phyloP scores from a whole-genome alignment of 2,797 vertebrate genomes.

The Clamator glandarius region DNA sequence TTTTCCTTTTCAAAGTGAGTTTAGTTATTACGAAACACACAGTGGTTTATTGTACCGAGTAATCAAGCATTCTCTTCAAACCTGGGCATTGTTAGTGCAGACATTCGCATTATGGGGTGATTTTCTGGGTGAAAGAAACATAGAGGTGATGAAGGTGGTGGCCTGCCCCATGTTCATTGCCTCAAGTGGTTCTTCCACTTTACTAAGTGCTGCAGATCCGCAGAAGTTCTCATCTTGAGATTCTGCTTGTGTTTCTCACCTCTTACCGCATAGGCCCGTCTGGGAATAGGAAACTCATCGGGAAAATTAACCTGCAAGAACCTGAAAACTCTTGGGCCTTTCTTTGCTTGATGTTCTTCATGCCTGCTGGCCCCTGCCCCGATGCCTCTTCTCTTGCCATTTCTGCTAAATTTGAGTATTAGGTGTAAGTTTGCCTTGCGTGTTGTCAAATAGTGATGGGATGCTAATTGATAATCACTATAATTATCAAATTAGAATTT shows the following conservation, averaged over 20 bases:
- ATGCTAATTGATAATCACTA: slow-evolving; percentile 55
- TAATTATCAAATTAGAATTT: slow-evolving; percentile 51
- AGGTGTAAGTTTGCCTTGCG: slow-evolving; percentile 17
- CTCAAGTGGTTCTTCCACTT: neutral
- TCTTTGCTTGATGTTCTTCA: neutral
- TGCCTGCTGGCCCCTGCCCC: neutral
- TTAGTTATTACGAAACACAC: neutral
- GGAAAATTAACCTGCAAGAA: neutral
- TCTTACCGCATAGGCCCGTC: neutral
- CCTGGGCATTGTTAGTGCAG: neutral
- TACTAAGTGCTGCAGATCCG: neutral
- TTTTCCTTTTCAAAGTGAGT: neutral
- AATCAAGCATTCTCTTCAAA: neutral
- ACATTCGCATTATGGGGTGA: neutral
- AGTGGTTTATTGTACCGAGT: neutral
- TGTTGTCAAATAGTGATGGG: slow-evolving; percentile 49
- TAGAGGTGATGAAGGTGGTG: neutral
- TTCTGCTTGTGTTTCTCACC: neutral
- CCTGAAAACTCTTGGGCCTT: neutral
- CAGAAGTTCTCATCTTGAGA: rapidly evolving
- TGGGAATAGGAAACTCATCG: neutral
- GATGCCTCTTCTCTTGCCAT: neutral
- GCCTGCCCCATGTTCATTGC: neutral
- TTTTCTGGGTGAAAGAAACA: neutral
- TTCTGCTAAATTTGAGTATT: neutral